phyloP scores from a whole-genome alignment of 2,888 invertebrate species.

The Prenolepis imparis region DNA sequence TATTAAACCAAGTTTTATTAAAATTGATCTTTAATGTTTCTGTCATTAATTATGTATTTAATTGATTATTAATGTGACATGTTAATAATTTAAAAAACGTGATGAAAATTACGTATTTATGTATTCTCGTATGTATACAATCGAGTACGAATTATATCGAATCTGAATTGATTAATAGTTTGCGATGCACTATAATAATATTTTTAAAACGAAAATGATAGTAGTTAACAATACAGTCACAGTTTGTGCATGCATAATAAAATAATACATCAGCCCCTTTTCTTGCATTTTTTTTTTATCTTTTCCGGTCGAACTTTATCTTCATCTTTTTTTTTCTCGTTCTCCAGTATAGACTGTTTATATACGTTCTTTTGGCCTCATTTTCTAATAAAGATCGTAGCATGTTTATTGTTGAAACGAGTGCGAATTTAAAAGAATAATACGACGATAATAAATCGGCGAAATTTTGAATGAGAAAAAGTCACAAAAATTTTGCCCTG shows the following conservation, averaged over 20 bases:
- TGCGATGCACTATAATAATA: constrained; percentile 45
- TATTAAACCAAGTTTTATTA: not conserved
- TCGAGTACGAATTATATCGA: constrained; percentile 50
- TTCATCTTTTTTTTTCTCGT: not conserved
- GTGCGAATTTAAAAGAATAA: not conserved
- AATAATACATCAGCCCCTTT: constrained; percentile 50
- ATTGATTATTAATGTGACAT: not conserved
- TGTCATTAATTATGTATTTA: not conserved
- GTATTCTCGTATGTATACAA: not conserved
- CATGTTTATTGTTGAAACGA: not conserved
- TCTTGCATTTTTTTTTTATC: not conserved
- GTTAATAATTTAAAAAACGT: not conserved
- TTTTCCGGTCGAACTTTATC: not conserved
- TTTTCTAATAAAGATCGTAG: not conserved
- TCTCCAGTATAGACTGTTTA: not conserved
- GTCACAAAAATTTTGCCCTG: constrained; percentile 8
- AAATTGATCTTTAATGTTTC: not conserved
- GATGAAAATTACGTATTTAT: not conserved
- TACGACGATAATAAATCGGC: not conserved
- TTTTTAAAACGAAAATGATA: constrained; percentile 61
- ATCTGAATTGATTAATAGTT: constrained; percentile 66
- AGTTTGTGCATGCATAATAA: constrained; percentile 67
- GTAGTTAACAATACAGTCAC: constrained; percentile 68
- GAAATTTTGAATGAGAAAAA: constrained; percentile 12
- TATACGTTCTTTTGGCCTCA: not conserved